Evolutionary conservation across 2,888 invertebrate species (phyloP).

Genomic region (Drosophila anomelani): DNA sequence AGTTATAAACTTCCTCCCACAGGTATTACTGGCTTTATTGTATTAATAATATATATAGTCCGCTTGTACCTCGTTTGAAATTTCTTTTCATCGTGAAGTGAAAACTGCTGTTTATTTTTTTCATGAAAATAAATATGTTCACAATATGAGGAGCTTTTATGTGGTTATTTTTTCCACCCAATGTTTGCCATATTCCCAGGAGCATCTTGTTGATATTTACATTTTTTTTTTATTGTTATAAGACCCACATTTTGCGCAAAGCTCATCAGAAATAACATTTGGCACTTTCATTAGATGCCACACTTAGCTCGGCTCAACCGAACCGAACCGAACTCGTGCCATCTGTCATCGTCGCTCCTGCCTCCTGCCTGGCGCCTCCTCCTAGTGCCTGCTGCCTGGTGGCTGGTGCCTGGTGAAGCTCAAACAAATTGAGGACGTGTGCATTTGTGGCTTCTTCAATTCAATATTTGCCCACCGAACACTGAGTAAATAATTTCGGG

Average conservation of each 20-base stretch:
- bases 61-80: neutral
- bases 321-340: constrained; percentile 23
- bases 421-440: constrained; percentile 27
- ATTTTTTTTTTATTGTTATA: constrained; percentile 6
- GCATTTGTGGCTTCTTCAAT: constrained; percentile 40
- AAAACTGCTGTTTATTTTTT: constrained; percentile 5
- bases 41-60: neutral
- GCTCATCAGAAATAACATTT: constrained; percentile 41
- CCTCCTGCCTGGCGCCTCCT: neutral
- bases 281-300: constrained; percentile 29
- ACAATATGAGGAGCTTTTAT: constrained; percentile 2
- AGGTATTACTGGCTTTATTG: neutral
- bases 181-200: neutral
- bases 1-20: neutral
- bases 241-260: constrained; percentile 29
- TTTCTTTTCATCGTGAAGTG: constrained; percentile 3
- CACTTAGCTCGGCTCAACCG: constrained; percentile 9
- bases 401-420: constrained; percentile 3
- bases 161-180: neutral
- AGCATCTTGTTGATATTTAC: constrained; percentile 1
- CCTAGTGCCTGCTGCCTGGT: neutral
- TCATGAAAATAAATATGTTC: constrained; percentile 10
- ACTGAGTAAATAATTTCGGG: constrained; percentile 31
- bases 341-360: constrained; percentile 24
- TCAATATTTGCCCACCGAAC: constrained; percentile 36